phyloP scores from a whole-genome alignment of 1,140 invertebrate species.

The Drosophila biarmipes region DNA sequence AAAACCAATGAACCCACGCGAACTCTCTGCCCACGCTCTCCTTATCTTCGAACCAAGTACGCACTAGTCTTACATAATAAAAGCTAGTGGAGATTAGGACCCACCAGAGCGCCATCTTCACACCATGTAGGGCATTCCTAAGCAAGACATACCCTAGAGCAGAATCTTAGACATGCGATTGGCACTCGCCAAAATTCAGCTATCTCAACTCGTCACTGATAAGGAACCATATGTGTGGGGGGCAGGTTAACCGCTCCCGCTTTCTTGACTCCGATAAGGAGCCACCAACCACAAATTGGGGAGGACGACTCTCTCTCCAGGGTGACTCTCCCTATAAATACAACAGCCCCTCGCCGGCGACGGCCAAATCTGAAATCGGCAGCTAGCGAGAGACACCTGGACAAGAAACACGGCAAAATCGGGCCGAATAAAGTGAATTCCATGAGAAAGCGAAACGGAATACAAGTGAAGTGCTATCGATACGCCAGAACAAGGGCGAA shows the following conservation, averaged over 20 bases:
- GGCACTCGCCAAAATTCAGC: constrained; percentile 35
- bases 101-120: constrained; percentile 7
- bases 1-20: background rate
- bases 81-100: constrained; percentile 19
- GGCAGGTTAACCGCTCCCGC: constrained; percentile 4
- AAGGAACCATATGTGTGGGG: background rate
- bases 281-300: constrained; percentile 7
- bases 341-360: background rate
- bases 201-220: constrained; percentile 47
- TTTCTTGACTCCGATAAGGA: constrained; percentile 29
- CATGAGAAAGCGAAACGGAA: constrained; percentile 66
- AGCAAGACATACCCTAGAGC: background rate
- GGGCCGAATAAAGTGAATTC: constrained; percentile 64
- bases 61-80: constrained; percentile 24
- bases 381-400: constrained; percentile 52
- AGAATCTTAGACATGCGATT: constrained; percentile 13
- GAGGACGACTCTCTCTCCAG: constrained; percentile 9
- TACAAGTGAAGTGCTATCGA: constrained; percentile 76
- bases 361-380: constrained; percentile 56
- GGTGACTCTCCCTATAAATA: constrained; percentile 59
- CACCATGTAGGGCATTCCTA: constrained; percentile 11
- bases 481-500: constrained; percentile 56
- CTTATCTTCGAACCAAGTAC: constrained; percentile 9
- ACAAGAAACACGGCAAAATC: constrained; percentile 48
- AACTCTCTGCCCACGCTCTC: constrained; percentile 11